Base-by-base conservation (phyloP, 2,113 vertebrate species). In the Reinhardtius hippoglossoides region DNA sequence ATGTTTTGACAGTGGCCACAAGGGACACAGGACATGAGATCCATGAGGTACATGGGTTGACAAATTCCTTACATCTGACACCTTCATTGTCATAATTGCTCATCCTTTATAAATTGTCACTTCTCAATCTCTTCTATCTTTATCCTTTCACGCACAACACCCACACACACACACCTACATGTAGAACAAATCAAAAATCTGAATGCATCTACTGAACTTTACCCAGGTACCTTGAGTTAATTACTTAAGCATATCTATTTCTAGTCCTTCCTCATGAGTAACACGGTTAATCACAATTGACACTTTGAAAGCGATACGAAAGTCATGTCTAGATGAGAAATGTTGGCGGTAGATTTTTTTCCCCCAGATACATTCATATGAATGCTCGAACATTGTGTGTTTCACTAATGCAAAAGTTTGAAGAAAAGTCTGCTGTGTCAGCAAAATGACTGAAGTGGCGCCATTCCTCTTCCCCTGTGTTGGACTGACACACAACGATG, bases 391-490 rank as follows among this genome's bases (percentile, higher is more conserved):
- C 37, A 48, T 58, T n/a, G 40, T 12, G 31, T 6, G 31, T 26
- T 58, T 26, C 16, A 42, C 9, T 37, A 37, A 37, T 37, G 35
- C 35, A 37, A 37, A 37, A 37, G 35, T 37, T 37, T 9, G 8
- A 37, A n/a, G 24, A 55, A 13, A 10, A 8, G 13, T 16, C 44
- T 48, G 46, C 67, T 61, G 73, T 27, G 44, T 76, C 73, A 57
- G 56, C 67, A 62, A 6, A 26, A 24, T 16, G 67, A 50, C 56
- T 59, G 26, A 66, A 75, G 66, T 63, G 67, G 55, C 10, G 0
- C 42, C 64, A 55, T 63, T 63, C 57, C 20, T 61, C 40, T 2
- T 9, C 1, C 31, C 40, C 63, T 60, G 26, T 12, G 24, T 16
- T 27, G 44, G 57, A 31, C 35, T 9, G 42, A 76, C 26, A 26